Base-by-base conservation (phyloP, 1,140 invertebrate species). In the Gerris buenoi region DNA sequence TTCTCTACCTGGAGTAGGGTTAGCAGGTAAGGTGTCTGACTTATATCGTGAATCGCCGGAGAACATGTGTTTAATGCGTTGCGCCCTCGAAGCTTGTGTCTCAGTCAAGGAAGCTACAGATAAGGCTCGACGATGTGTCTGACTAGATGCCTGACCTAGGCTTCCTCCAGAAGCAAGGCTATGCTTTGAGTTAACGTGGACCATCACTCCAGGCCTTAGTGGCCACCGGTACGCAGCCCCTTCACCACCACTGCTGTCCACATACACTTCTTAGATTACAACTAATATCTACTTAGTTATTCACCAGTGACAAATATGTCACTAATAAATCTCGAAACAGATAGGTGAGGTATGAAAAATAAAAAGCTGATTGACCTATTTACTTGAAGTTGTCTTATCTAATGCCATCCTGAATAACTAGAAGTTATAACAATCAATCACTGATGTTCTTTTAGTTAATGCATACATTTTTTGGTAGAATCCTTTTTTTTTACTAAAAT, bases 201-300 rank as follows among this genome's bases (percentile, higher is more conserved):
- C 87, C 72, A 93, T 81, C 59, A 93, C 90, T 27, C 90, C 91
- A 1, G 91, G 90, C 73, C 90, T 88, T 67, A 93, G 78, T 27
- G 91, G 91, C 90, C 90, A 94, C 73, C 90, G 89, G 0, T 64
- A 61, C 73, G 76, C 67, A 73, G 73, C 64, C 75, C 75, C 65
- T 79, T 77, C 65, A 74, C 75, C 65, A 65, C 58, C 67, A 46
- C 65, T 70, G 61, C 65, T 72, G 71, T 29, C 75, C 74, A 63
- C 74, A 69, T 72, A 65, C 27, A 23, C 64, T 18, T 58, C 56
- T 57, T 27, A 57, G 25, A 63, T 65, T n/a, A 69, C 58, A 68
- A 64, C 46, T 33, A 25, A 3, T 25, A 3, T 60, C 22, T 10
- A 56, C 18, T 46, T 46, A 46, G 18, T 10, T 46, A 46, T 46